These are phyloP conservation scores for Semaprochilodus insignis DNA, from an alignment of 2,797 vertebrate species.

Conservation along the genomic window DNA sequence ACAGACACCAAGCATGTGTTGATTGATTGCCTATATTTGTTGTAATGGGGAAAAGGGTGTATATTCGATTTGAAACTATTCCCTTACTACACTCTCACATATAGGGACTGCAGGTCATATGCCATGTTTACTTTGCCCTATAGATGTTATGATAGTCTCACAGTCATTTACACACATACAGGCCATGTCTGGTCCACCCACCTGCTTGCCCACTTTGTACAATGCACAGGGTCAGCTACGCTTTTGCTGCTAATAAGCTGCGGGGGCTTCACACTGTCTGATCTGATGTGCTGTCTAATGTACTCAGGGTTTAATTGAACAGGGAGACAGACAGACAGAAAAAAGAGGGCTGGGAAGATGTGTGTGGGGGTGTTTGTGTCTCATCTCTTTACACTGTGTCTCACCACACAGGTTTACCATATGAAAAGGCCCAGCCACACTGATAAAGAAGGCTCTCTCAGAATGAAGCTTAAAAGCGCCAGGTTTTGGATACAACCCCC, in stretches of 20 bases:
- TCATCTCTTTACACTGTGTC: not conserved
- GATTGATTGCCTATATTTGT: too few relatives aligned
- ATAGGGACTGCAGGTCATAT: too few relatives aligned
- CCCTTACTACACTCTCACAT: too few relatives aligned
- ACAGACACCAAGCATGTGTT: too few relatives aligned
- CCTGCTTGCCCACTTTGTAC: constrained; percentile 11
- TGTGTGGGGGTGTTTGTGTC: not conserved
- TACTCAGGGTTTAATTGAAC: not conserved
- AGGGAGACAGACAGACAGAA: not conserved
- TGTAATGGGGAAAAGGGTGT: too few relatives aligned
- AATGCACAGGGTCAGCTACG: not conserved
- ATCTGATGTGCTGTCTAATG: not conserved
- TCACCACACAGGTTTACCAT: constrained; percentile 10
- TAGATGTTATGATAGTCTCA: not conserved
- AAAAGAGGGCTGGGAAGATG: not conserved
- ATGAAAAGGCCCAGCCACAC: constrained; percentile 20
- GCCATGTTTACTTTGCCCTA: too few relatives aligned
- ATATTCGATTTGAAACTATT: too few relatives aligned
- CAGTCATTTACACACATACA: not conserved
- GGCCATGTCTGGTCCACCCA: not conserved
- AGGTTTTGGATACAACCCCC: not conserved
- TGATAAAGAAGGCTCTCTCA: not conserved
- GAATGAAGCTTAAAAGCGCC: constrained; percentile 4
- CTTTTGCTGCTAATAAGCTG: constrained; percentile 33
- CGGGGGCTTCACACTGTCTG: constrained; percentile 12